Percentiles rank a stretch among this genome's conserved stretches.
Evolutionary conservation across 1,140 invertebrate genomes (phyloP).

Genomic region (Phymastichus coffea): DNA sequence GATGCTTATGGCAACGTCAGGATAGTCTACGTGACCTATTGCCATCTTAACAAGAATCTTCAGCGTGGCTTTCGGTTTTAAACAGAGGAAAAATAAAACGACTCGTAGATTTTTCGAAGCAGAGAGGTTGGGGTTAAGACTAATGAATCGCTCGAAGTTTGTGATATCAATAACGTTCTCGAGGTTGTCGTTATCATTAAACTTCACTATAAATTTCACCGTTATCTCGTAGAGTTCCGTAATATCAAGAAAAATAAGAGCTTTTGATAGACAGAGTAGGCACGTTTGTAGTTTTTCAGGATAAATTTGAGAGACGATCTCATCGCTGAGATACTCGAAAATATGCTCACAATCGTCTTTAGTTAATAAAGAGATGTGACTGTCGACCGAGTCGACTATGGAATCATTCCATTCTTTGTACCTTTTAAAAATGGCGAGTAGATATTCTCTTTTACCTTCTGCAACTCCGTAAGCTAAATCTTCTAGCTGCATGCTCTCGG

Average conservation of each 20-base stretch:
- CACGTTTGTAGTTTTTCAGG: conserved; percentile 32
- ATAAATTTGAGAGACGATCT: conserved; percentile 27
- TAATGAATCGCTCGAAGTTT: conserved; percentile 40
- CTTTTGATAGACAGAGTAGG: conserved; percentile 8
- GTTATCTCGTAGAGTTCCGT: conserved; percentile 35
- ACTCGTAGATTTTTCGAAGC: conserved; percentile 28
- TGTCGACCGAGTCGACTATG: conserved; percentile 32
- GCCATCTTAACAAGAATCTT: conserved; percentile 39
- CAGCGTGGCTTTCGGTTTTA: conserved; percentile 39
- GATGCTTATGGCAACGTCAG: conserved; percentile 35
- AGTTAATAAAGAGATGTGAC: conserved; percentile 22
- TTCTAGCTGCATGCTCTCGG: conserved; percentile 28
- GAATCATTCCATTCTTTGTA: conserved; percentile 41
- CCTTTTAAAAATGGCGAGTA: conserved; percentile 37
- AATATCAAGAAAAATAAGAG: conserved; percentile 30
- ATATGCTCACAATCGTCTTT: conserved; percentile 35
- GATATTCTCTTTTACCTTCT: conserved; percentile 30
- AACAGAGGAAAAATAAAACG: conserved; percentile 39
- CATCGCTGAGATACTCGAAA: conserved; percentile 39
- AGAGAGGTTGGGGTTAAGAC: conserved; percentile 33
- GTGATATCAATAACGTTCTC: conserved; percentile 31
- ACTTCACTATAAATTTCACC: conserved; percentile 39
- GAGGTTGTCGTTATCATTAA: conserved; percentile 36
- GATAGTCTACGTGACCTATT: conserved; percentile 36
- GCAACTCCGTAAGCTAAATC: conserved; percentile 33